Base-by-base conservation (phyloP, 2,888 invertebrate genomes). In the Drosophila atripex region DNA sequence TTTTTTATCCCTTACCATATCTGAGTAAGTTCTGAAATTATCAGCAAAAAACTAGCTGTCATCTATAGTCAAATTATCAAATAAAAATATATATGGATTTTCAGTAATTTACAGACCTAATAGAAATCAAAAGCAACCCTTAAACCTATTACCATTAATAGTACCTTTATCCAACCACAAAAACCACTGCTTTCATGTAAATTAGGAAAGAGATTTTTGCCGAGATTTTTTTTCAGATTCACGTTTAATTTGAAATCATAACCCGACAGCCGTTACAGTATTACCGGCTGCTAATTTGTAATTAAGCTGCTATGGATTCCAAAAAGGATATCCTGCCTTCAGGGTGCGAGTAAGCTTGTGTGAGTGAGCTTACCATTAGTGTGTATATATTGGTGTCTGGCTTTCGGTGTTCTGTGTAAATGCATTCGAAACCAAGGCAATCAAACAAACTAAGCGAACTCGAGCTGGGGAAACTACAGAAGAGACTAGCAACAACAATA, bases 341-440 rank as follows among this genome's bases (percentile, higher is more conserved):
- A n/a, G 56, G 21, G 21, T 23, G 39, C 39, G n/a, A 46, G 30
- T 11, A 35, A 12, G 21, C n/a, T n/a, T 30, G 43, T 30, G 30
- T 25, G 49, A 38, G 57, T 21, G 30, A 56, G 30, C n/a, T n/a
- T 9, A 11, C 1, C 12, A 11, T 30, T 14, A 6, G 12, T 30
- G 9, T 54, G 30, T 21, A 18, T 45, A 21, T 21, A n/a, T 46
- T 30, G 3, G 11, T 57, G 30, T 21, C 16, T 30, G 39, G 16
- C 18, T 28, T 46, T 30, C 32, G 38, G 58, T 50, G 69, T 55
- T 54, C 46, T 41, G 49, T 57, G 70, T 73, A 73, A 76, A 80
- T 74, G 76, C 61, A 66, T 68, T 71, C 54, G 66, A 58, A 73
- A 45, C 59, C 65, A 32, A 72, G 73, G 70, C 70, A 80, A 80